Percentiles rank a stretch among this genome's conserved stretches.
These are phyloP conservation scores for Drosophila arawakana DNA, from an alignment of 1,140 invertebrate species.

Conservation along the genomic window DNA sequence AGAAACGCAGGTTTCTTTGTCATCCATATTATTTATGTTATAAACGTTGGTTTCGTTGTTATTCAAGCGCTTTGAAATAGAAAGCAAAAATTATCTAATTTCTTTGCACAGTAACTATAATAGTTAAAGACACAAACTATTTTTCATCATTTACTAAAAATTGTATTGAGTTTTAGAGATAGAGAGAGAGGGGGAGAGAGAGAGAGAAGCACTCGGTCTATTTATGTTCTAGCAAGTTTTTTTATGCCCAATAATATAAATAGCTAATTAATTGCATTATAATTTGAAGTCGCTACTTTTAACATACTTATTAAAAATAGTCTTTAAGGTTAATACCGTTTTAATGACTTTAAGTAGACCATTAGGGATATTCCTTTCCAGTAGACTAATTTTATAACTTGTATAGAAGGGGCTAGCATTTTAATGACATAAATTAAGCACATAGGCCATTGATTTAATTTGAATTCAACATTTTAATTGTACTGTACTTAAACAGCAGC, in stretches of 20 bases:
- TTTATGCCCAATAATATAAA: too few species aligned
- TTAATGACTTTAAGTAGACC: background rate
- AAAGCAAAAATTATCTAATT: too few species aligned
- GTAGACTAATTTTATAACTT: background rate
- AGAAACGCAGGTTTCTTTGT: background rate
- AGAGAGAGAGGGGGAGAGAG: too few species aligned
- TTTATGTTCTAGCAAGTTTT: background rate
- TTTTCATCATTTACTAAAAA: background rate
- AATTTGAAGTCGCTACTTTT: background rate
- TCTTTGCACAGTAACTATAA: background rate
- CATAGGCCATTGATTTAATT: too few species aligned
- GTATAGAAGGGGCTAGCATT: background rate
- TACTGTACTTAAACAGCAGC: too few species aligned
- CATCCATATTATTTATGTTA: background rate
- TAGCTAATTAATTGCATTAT: background rate
- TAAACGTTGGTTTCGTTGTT: background rate
- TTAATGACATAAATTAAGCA: too few species aligned
- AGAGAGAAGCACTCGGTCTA: too few species aligned
- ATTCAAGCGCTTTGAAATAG: background rate
- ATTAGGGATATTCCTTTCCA: too few species aligned
- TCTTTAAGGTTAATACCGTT: slow-evolving; percentile 1
- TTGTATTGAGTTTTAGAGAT: too few species aligned
- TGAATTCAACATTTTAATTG: too few species aligned
- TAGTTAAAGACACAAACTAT: too few species aligned
- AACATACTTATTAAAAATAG: background rate